Conservation (phyloP, 2,113 vertebrate genomes). For the Pantherophis guttatus region DNA sequence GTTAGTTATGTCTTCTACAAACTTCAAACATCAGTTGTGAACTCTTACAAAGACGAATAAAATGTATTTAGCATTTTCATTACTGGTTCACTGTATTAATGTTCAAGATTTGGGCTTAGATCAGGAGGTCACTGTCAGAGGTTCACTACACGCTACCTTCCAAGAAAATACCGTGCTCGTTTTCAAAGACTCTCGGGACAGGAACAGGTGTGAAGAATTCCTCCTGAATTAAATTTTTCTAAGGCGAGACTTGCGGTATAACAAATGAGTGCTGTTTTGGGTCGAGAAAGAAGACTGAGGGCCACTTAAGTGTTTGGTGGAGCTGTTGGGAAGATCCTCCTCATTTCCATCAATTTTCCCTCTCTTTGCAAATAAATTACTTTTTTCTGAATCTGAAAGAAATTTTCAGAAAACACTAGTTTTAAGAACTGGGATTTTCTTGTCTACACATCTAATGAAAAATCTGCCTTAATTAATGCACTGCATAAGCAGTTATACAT, state of each 20-base stretch:
- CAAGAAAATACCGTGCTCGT: neutral
- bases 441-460: neutral
- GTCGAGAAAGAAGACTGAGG: fast-evolving
- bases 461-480: neutral
- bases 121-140: neutral
- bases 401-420: slow-evolving; percentile 3
- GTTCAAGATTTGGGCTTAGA: neutral
- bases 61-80: slow-evolving; percentile 2
- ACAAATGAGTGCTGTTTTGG: neutral
- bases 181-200: neutral
- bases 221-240: neutral
- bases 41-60: neutral
- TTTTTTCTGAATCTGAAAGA: slow-evolving; percentile 46
- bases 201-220: fast-evolving
- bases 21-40: neutral
- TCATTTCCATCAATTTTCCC: slow-evolving; percentile 30
- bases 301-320: neutral
- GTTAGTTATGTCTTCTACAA: neutral
- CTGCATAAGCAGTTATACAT: neutral
- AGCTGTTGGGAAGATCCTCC: slow-evolving; percentile 2
- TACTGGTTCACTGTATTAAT: neutral
- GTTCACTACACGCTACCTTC: neutral
- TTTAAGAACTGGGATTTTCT: neutral
- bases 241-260: neutral
- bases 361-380: slow-evolving; percentile 25